phyloP scores from a whole-genome alignment of 2,888 invertebrate genomes.

The Achlya flavicornis region DNA sequence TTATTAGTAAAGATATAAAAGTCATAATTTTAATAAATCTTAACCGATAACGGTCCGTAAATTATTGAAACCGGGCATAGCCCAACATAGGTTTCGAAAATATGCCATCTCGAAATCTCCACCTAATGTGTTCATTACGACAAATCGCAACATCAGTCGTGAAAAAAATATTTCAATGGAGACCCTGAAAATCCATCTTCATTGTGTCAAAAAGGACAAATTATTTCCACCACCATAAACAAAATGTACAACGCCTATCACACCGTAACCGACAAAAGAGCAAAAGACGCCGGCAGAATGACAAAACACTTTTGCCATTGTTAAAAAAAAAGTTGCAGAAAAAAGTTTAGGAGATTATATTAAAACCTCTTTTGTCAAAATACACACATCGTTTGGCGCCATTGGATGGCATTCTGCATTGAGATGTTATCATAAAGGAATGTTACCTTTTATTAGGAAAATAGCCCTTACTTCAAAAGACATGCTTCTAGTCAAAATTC shows the following conservation, averaged over 20 bases:
- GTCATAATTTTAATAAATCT: too few relatives aligned
- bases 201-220: conserved; percentile 16
- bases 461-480: background rate
- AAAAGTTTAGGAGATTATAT: conserved; percentile 55
- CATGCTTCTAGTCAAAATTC: too few relatives aligned
- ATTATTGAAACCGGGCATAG: too few relatives aligned
- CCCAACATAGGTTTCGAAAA: too few relatives aligned
- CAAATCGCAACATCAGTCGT: too few relatives aligned
- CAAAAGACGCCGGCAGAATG: conserved; percentile 35
- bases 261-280: conserved; percentile 40
- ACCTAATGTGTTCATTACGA: too few relatives aligned
- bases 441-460: background rate
- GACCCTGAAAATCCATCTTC: too few relatives aligned
- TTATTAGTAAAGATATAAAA: too few relatives aligned
- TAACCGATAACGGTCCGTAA: too few relatives aligned
- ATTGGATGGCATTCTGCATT: conserved; percentile 28
- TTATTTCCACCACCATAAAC: conserved; percentile 14
- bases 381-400: conserved; percentile 70
- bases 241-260: background rate
- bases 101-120: too few relatives aligned
- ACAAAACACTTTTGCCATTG: conserved; percentile 33
- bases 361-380: conserved; percentile 70
- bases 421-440: conserved; percentile 26
- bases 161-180: too few relatives aligned
- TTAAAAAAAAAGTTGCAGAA: conserved; percentile 34